Percentiles rank a stretch among this genome's conserved stretches.
These are phyloP conservation scores for Triplophysa bombifrons DNA, from an alignment of 2,797 vertebrate species.

Conservation along the genomic window DNA sequence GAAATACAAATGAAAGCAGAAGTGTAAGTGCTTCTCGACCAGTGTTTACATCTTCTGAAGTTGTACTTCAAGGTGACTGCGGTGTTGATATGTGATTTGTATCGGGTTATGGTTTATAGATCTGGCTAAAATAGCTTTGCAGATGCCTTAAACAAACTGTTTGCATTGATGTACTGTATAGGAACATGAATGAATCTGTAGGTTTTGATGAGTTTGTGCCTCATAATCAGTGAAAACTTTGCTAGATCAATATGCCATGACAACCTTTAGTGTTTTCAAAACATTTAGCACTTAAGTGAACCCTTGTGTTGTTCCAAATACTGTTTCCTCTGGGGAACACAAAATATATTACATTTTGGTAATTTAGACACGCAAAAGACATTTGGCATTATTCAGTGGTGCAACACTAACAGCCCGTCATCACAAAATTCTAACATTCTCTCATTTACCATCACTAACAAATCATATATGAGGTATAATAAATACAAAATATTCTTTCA, in stretches of 20 bases:
- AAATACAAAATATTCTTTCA: too few relatives aligned
- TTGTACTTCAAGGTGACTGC: not conserved
- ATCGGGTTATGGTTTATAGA: not conserved
- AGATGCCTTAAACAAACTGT: not conserved
- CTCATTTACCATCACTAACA: too few relatives aligned
- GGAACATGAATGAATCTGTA: not conserved
- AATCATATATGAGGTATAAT: too few relatives aligned
- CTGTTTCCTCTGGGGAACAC: too few relatives aligned
- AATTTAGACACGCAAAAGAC: too few relatives aligned
- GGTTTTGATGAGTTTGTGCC: not conserved
- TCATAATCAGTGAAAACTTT: not conserved
- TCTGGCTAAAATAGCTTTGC: constrained; percentile 3
- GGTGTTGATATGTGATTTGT: not conserved
- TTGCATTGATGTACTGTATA: not conserved
- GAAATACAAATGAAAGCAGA: too few relatives aligned
- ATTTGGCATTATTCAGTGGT: too few relatives aligned
- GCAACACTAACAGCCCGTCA: too few relatives aligned
- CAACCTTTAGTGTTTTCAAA: not conserved
- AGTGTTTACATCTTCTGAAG: not conserved
- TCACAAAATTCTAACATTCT: too few relatives aligned
- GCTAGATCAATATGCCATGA: not conserved
- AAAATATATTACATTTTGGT: too few relatives aligned
- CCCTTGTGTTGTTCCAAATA: not conserved
- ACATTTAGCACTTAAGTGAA: not conserved
- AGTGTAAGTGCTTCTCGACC: too few relatives aligned